Evolutionary conservation across 2,113 vertebrate species (phyloP).

Genomic region (Labrus mixtus): DNA sequence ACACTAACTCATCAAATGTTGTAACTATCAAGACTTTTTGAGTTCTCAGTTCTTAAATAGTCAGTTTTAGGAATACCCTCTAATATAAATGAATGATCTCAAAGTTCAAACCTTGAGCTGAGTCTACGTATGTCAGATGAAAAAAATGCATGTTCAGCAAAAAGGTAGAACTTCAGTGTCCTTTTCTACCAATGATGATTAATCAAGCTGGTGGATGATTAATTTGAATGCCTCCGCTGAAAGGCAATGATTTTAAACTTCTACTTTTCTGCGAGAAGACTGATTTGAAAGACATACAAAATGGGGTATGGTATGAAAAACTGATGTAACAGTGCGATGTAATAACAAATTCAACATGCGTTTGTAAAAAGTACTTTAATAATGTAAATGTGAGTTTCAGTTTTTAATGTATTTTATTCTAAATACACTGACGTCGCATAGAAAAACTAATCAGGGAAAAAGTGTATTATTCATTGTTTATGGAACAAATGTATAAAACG

Average conservation of each 20-base stretch:
- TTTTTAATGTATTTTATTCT: too few species aligned
- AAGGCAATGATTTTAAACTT: background rate
- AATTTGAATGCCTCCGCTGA: background rate
- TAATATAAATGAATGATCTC: background rate
- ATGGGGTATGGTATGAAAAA: too few species aligned
- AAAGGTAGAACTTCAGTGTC: background rate
- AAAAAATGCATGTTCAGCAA: background rate
- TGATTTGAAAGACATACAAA: background rate
- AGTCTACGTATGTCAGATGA: background rate
- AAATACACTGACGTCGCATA: too few species aligned
- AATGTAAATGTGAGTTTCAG: too few species aligned
- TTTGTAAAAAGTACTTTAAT: too few species aligned
- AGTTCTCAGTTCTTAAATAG: background rate
- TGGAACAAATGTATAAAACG: too few species aligned
- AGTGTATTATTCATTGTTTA: too few species aligned
- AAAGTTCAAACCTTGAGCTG: background rate
- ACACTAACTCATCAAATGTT: background rate
- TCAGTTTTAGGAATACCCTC: too few species aligned
- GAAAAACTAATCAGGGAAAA: too few species aligned
- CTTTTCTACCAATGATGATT: background rate
- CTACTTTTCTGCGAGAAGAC: background rate
- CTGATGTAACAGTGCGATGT: too few species aligned
- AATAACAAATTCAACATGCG: too few species aligned
- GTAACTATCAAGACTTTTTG: background rate
- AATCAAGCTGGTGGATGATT: background rate